A percentile compares a stretch with the other conserved stretches of the same genome.
These are phyloP conservation scores for Alouatta palliata DNA, from an alignment of 2,113 vertebrate species.

Conservation along the genomic window DNA sequence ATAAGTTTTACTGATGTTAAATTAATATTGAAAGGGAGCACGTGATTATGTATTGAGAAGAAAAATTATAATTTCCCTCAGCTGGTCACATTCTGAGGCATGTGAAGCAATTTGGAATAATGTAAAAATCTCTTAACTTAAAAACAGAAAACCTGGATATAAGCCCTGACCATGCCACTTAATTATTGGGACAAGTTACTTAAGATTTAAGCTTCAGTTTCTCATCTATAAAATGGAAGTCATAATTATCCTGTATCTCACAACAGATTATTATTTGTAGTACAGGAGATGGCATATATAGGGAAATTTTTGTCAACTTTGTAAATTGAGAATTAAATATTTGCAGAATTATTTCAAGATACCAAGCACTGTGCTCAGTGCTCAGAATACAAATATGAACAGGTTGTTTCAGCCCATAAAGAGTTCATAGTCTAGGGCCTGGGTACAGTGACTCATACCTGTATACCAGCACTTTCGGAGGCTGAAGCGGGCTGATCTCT, in stretches of 20 bases:
- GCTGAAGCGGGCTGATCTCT: too few species aligned
- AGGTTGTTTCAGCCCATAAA: background rate
- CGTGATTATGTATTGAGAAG: background rate
- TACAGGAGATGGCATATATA: background rate
- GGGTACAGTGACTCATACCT: too few species aligned
- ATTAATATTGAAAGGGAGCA: background rate
- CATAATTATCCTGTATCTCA: background rate
- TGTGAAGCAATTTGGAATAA: background rate
- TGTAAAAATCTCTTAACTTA: background rate
- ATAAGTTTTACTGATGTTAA: background rate
- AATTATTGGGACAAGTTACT: background rate
- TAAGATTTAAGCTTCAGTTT: background rate
- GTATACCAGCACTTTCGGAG: too few species aligned
- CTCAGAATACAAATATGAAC: background rate
- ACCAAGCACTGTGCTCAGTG: background rate
- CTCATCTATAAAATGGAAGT: background rate
- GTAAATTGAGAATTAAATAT: background rate
- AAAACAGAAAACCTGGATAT: background rate
- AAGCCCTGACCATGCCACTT: background rate
- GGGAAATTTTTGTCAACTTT: background rate
- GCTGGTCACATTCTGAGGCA: background rate
- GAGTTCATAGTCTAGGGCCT: background rate
- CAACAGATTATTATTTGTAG: background rate
- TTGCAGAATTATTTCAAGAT: conserved; percentile 7
- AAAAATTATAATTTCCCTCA: background rate